A percentile compares a stretch with the other conserved stretches of the same genome.
phyloP scores from a whole-genome alignment of 2,797 vertebrate genomes.

The Cyprinodon diabolis region DNA sequence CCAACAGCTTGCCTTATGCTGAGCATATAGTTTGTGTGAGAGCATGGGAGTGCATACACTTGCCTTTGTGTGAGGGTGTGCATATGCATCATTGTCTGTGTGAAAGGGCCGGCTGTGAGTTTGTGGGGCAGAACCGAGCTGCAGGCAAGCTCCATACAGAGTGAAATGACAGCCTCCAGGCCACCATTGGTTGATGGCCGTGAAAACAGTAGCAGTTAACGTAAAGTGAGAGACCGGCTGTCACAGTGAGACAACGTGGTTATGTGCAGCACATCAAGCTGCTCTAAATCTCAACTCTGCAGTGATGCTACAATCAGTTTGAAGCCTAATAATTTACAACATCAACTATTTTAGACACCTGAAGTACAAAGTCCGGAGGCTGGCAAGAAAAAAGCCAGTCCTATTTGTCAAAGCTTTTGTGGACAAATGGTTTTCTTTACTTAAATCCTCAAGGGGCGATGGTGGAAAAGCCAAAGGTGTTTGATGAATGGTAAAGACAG shows the following conservation, averaged over 20 bases:
- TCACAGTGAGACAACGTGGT: slow-evolving; percentile 61
- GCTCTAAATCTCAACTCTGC: slow-evolving; percentile 54
- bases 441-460: slow-evolving; percentile 48
- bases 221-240: slow-evolving; percentile 76
- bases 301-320: slow-evolving; percentile 67
- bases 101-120: slow-evolving; percentile 73
- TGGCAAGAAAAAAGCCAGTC: slow-evolving; percentile 38
- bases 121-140: slow-evolving; percentile 83
- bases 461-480: slow-evolving; percentile 32
- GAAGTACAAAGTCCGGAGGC: slow-evolving; percentile 44
- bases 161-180: slow-evolving; percentile 78
- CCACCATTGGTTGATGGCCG: slow-evolving; percentile 80
- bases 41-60: slow-evolving; percentile 13
- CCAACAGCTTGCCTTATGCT: slow-evolving; percentile 79
- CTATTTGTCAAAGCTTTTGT: slow-evolving; percentile 65
- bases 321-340: slow-evolving; percentile 50
- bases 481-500: slow-evolving; percentile 21
- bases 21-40: slow-evolving; percentile 68
- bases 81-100: slow-evolving; percentile 13
- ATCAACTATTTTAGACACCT: slow-evolving; percentile 53
- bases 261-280: slow-evolving; percentile 64
- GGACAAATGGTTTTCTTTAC: slow-evolving; percentile 56
- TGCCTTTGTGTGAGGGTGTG: slow-evolving; percentile 25
- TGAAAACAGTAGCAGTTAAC: slow-evolving; percentile 80
- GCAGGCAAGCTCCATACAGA: slow-evolving; percentile 69